Base-by-base conservation (phyloP, 1,140 invertebrate species). In the Drosophila ohnishii region DNA sequence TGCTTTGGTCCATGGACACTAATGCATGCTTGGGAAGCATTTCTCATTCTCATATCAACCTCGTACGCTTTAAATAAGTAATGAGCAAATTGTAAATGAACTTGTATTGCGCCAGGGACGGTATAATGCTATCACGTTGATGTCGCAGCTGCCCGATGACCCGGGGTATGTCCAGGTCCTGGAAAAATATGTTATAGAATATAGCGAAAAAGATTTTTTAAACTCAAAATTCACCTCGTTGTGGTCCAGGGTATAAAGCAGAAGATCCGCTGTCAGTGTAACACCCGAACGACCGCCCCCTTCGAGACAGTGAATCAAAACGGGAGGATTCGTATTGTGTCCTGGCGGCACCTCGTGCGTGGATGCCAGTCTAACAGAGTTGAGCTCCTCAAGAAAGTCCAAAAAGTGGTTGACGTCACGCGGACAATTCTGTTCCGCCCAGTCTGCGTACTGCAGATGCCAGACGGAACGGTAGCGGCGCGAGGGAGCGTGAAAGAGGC, bases 41-140 rank as follows among this genome's bases (percentile, higher is more conserved):
- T 16, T 37, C 6, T 50, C 13, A 10, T 11, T 16, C 11, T 66
- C 92, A 98, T 76, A 98, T 98, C 45, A 98, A 94, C 62, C 97
- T 92, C 35, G 96, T 97, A 75, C 96, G 95, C 81, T 96, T 96
- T 42, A 98, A 91, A 92, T 98, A 97, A 74, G 96, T 95, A 53
- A 97, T 95, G 16, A 98, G 93, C 35, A 97, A 93, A 79, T 95
- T 94, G 88, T 98, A 96, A n/a, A 98, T 95, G 91, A 98, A 97
- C 82, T 95, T 94, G 92, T 98, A 98, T 91, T 98, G 97, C 51
- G 96, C 95, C 47, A 97, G 93, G 44, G 96, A 97, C 92, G 97
- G 96, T 50, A 98, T 95, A 92, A 97, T 95, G 77, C 95, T 94
- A 91, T 97, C 97, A 57, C 97, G 92, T 90, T 98, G 97, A 80